Evolutionary conservation across 2,797 vertebrate genomes (phyloP), one percentile per base, ranked within the genome.

Genomic region (Pelodytes ibericus): DNA sequence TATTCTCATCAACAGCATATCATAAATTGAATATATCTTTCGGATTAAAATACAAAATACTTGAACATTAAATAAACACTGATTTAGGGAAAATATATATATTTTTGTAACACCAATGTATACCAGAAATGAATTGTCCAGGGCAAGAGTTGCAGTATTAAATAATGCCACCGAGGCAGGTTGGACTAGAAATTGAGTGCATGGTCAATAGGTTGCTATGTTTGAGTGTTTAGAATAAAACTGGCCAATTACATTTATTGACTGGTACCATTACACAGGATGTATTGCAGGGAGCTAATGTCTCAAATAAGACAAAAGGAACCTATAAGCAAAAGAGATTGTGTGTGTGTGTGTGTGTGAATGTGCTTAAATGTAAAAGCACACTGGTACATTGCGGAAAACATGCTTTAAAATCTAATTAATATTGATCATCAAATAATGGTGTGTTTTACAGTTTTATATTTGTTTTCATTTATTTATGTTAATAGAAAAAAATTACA

Each of bases 181-280:
- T 74, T 66, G 60, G 31, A 39, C 36, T 25, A 57, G 15, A 10
- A 30, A 51, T 67, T 53, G 44, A 53, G 20, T 47, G 25, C 29
- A 27, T 51, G 64, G 51, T 66, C 51, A 74, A 59, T 58, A 30
- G 9, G 53, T 58, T 66, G 31, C 53, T 18, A 58, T 44, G 62
- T 66, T 58, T 66, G 62, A 41, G 51, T 22, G 10, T 65, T 36
- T 25, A 49, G 60, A 57, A 65, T 64, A 73, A 65, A 73, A 65
- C 25, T 44, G 31, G 16, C 25, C 61, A 27, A 65, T 74, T 74
- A 66, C 49, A 65, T 57, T 74, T 74, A 74, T 74, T 65, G 72
- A 74, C 61, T 65, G 2, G 16, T 26, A 16, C 18, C 47, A 65
- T 74, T 65, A 74, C 58, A 36, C 62, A 58, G 18, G n/a, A 66